These are phyloP conservation scores for Onychomys torridus DNA, from an alignment of 2,797 vertebrate genomes.

Conservation along the genomic window DNA sequence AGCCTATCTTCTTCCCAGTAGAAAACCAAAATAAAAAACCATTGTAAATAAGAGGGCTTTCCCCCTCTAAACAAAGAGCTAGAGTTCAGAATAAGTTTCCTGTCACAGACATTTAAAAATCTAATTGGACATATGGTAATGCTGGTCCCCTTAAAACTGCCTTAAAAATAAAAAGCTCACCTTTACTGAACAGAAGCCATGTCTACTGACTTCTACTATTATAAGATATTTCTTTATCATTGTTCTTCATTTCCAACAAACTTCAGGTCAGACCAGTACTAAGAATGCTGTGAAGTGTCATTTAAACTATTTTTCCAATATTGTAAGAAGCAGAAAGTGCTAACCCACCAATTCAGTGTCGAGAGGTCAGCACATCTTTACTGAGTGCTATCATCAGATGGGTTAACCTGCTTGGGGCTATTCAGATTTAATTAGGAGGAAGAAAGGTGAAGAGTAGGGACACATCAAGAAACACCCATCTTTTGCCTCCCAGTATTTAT, in stretches of 20 bases:
- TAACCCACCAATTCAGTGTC: not conserved
- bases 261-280: not conserved
- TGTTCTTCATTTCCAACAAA: conserved; percentile 25
- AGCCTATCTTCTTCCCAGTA: not conserved
- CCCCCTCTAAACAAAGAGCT: not conserved
- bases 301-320: conserved; percentile 45
- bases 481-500: conserved; percentile 6
- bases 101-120: not conserved
- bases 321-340: not conserved
- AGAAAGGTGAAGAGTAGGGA: not conserved
- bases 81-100: conserved; percentile 44
- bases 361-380: conserved; percentile 3
- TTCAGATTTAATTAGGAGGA: not conserved
- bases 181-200: not conserved
- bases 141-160: not conserved
- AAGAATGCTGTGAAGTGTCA: conserved; percentile 25
- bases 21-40: not conserved
- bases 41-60: not conserved
- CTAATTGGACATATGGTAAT: not conserved
- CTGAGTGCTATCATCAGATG: not conserved
- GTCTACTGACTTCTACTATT: not conserved
- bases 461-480: not conserved
- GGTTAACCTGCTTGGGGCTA: not conserved
- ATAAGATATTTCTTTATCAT: not conserved
- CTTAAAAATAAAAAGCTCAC: not conserved